Evolutionary conservation across 2,113 vertebrate genomes (phyloP).

Genomic region (Barbus barbus): DNA sequence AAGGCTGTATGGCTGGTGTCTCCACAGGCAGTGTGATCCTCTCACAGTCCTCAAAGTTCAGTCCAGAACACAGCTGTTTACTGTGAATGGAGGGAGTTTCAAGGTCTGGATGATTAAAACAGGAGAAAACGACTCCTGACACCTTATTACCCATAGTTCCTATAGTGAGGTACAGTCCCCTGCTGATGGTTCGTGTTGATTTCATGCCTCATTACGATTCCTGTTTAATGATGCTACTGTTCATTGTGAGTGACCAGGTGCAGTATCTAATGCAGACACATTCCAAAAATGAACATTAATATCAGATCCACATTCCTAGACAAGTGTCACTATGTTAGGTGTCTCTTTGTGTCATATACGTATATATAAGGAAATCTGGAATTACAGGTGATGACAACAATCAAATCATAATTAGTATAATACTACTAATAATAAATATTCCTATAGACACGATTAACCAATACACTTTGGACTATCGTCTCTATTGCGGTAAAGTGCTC

Average conservation of each 20-base stretch:
- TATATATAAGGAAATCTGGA: no score
- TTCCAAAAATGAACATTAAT: background rate
- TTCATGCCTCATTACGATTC: constrained; percentile 77
- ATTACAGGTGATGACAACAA: no score
- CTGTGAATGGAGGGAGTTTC: constrained; percentile 63
- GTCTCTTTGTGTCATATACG: no score
- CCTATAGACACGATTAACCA: no score
- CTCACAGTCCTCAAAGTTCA: constrained; percentile 16
- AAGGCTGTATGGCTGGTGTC: background rate
- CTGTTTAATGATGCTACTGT: constrained; percentile 74
- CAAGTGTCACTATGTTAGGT: background rate
- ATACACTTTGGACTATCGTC: no score
- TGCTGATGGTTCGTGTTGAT: constrained; percentile 76
- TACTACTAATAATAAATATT: no score
- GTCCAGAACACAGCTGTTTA: constrained; percentile 65
- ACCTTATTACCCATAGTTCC: constrained; percentile 79
- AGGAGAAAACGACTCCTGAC: constrained; percentile 72
- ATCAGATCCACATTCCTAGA: background rate
- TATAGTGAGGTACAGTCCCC: constrained; percentile 62
- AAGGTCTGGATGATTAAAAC: constrained; percentile 78
- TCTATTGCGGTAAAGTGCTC: no score
- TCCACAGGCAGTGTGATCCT: background rate
- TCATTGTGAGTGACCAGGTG: constrained; percentile 56
- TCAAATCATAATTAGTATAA: no score
- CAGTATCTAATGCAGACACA: constrained; percentile 18